phyloP scores from a whole-genome alignment of 2,888 invertebrate genomes.

The Scrobipalpa atriplicella region DNA sequence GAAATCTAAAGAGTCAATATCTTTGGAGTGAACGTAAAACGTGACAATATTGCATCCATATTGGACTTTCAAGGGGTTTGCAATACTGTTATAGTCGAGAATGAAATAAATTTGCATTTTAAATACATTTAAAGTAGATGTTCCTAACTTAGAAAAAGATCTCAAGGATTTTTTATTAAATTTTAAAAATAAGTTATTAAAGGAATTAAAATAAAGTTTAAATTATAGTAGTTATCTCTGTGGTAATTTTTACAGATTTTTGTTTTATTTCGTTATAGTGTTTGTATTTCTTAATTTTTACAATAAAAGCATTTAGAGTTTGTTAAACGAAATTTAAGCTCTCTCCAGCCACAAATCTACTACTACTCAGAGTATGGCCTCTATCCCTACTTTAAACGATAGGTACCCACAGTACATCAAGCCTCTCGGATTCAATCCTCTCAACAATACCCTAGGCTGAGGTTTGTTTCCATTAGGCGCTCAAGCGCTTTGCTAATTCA shows the following conservation, averaged over 20 bases:
- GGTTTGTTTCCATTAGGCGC: neutral
- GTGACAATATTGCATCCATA: neutral
- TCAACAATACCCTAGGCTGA: neutral
- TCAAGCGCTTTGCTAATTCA: neutral
- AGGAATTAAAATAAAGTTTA: too few species aligned
- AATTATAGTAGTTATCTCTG: too few species aligned
- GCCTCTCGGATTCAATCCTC: neutral
- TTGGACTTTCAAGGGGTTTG: slow-evolving; percentile 1
- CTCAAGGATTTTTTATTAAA: too few species aligned
- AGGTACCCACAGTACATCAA: neutral
- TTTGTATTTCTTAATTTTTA: too few species aligned
- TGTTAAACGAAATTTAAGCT: too few species aligned
- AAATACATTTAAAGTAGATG: neutral
- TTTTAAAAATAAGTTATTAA: too few species aligned
- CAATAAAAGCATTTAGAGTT: too few species aligned
- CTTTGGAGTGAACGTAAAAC: neutral
- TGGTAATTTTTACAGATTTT: too few species aligned
- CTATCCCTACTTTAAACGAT: neutral
- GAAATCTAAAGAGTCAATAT: slow-evolving; percentile 7
- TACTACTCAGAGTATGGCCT: neutral
- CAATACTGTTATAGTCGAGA: neutral
- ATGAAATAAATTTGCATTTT: neutral
- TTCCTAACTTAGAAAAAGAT: too few species aligned
- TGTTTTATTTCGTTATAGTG: too few species aligned
- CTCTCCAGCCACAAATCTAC: too few species aligned